Evolutionary conservation across 2,888 invertebrate genomes (phyloP).

Genomic region (Agriopis leucophaearia): DNA sequence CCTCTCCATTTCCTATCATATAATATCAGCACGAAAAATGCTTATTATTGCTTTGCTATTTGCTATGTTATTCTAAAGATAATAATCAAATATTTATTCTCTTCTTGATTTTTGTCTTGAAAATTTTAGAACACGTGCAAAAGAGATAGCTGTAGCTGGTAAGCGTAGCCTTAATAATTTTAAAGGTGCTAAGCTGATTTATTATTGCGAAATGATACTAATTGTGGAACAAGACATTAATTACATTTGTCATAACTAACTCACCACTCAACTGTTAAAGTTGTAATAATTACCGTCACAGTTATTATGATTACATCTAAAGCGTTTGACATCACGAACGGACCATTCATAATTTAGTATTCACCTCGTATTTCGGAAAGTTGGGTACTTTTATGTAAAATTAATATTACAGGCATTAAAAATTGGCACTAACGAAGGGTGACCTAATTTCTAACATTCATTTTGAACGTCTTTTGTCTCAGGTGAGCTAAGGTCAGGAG

Average conservation of each 20-base stretch:
- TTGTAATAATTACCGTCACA: slow-evolving; percentile 39
- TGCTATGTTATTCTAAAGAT: too few species aligned
- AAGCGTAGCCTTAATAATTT: too few species aligned
- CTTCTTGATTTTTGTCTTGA: too few species aligned
- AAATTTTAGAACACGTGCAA: too few species aligned
- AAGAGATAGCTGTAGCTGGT: too few species aligned
- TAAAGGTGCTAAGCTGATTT: too few species aligned
- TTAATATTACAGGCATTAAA: slow-evolving; percentile 29
- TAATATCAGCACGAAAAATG: too few species aligned
- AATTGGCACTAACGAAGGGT: slow-evolving; percentile 28
- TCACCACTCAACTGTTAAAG: slow-evolving; percentile 7
- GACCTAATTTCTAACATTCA: slow-evolving; percentile 14
- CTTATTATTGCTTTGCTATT: too few species aligned
- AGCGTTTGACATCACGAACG: slow-evolving; percentile 38
- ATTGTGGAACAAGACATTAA: neutral
- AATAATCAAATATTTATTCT: too few species aligned
- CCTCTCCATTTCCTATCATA: too few species aligned
- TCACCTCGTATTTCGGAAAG: slow-evolving; percentile 23
- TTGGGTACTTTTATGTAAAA: slow-evolving; percentile 25
- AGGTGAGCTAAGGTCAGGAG: neutral
- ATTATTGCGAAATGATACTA: neutral
- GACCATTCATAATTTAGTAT: slow-evolving; percentile 18
- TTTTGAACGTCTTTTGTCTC: slow-evolving; percentile 1
- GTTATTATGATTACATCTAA: slow-evolving; percentile 43
- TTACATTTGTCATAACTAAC: slow-evolving; percentile 9